A percentile compares a stretch with the other conserved stretches of the same genome.
Evolutionary conservation across 2,113 vertebrate species (phyloP).

Genomic region (Campylomormyrus numenius): DNA sequence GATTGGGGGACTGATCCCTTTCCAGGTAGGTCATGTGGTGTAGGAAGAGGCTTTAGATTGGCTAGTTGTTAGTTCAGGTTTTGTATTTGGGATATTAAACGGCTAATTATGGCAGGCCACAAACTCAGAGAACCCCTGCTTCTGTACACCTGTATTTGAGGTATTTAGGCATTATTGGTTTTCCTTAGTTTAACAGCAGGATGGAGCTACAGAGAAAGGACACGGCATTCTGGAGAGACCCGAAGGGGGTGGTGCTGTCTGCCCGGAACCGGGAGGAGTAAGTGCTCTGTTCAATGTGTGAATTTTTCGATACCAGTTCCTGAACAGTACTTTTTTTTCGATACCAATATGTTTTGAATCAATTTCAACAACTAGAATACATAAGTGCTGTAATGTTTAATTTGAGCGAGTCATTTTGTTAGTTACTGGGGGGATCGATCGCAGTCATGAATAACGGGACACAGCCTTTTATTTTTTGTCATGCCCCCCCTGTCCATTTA

Average conservation of each 20-base stretch:
- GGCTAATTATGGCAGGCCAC: neutral
- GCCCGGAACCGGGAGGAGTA: slow-evolving; percentile 69
- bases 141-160: neutral
- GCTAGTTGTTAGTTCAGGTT: neutral
- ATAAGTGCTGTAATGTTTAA: too few relatives aligned
- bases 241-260: slow-evolving; percentile 62
- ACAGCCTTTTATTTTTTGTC: too few relatives aligned
- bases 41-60: neutral
- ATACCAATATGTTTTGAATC: too few relatives aligned
- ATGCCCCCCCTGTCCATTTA: too few relatives aligned
- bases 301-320: too few relatives aligned
- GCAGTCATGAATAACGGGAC: too few relatives aligned
- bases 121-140: neutral
- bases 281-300: slow-evolving; percentile 27
- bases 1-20: neutral
- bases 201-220: slow-evolving; percentile 67
- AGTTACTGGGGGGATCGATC: too few relatives aligned
- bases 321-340: too few relatives aligned
- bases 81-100: neutral
- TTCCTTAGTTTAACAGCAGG: slow-evolving; percentile 54
- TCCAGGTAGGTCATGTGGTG: neutral
- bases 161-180: neutral
- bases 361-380: too few relatives aligned
- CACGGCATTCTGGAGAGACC: slow-evolving; percentile 65
- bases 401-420: too few relatives aligned